These are phyloP conservation scores for Halocynthia roretzi DNA, from an alignment of 23 tunicate genomes.

Conservation along the genomic window DNA sequence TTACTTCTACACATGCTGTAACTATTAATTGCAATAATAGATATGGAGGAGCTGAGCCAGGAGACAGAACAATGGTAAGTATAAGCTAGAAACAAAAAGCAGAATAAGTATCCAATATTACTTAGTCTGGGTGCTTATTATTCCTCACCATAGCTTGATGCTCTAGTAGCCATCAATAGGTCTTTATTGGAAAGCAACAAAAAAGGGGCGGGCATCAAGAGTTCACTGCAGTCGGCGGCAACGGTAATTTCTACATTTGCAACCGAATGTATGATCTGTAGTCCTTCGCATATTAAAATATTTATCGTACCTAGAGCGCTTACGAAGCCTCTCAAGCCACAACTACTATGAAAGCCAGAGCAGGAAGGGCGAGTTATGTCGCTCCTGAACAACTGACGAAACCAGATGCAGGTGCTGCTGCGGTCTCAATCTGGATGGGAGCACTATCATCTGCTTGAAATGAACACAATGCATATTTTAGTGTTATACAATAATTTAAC, in stretches of 20 bases:
- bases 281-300: background rate
- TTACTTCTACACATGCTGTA: too few relatives aligned
- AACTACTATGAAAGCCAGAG: slow-evolving; percentile 65
- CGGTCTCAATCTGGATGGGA: slow-evolving; percentile 54
- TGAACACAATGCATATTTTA: too few relatives aligned
- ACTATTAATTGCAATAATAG: background rate
- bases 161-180: slow-evolving; percentile 30
- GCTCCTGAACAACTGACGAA: slow-evolving; percentile 38
- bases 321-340: slow-evolving; percentile 68
- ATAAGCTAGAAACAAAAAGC: background rate
- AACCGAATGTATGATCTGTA: background rate
- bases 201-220: background rate
- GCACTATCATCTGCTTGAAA: slow-evolving; percentile 22
- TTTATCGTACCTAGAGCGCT: slow-evolving; percentile 11
- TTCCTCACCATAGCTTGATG: slow-evolving; percentile 34
- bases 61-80: slow-evolving; percentile 82
- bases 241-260: background rate
- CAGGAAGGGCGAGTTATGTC: slow-evolving; percentile 97
- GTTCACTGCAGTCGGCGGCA: background rate
- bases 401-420: slow-evolving; percentile 92
- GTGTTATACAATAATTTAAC: too few relatives aligned
- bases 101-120: background rate
- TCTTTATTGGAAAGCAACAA: background rate
- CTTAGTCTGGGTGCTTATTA: background rate
- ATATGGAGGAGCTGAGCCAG: slow-evolving; percentile 87